These are phyloP conservation scores for Trisateles emortualis DNA, from an alignment of 2,888 invertebrate genomes.

Conservation along the genomic window DNA sequence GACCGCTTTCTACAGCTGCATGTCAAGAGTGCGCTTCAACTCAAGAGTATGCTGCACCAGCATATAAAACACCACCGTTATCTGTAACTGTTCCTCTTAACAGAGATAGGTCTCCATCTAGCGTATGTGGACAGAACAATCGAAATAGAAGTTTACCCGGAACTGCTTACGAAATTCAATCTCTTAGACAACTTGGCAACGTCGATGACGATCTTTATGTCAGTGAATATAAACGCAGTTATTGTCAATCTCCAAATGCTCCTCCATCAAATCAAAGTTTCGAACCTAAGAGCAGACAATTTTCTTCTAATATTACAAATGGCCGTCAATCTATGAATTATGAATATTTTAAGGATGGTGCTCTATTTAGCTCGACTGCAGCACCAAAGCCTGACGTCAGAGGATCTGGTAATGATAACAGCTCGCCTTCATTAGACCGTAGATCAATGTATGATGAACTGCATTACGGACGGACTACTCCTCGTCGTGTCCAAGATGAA, in stretches of 20 bases:
- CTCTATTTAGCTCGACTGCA: neutral
- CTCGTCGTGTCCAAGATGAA: neutral
- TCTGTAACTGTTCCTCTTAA: no score
- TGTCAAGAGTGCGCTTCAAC: no score
- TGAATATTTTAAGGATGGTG: neutral
- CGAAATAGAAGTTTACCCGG: no score
- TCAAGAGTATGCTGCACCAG: neutral
- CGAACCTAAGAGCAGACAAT: neutral
- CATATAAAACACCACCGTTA: no score
- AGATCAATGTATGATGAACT: neutral
- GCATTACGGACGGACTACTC: slow-evolving; percentile 16
- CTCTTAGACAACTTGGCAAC: neutral
- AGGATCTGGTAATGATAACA: no score
- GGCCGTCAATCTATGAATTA: neutral
- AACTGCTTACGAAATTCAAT: no score
- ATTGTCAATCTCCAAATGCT: neutral
- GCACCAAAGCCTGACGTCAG: neutral
- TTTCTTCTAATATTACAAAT: no score
- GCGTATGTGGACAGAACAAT: no score
- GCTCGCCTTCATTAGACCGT: neutral
- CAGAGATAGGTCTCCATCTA: no score
- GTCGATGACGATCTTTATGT: neutral
- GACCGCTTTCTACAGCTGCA: no score
- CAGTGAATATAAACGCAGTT: neutral
- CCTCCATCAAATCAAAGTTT: neutral